Conservation (phyloP, 2,888 invertebrate genomes). For the Gari tellinella region DNA sequence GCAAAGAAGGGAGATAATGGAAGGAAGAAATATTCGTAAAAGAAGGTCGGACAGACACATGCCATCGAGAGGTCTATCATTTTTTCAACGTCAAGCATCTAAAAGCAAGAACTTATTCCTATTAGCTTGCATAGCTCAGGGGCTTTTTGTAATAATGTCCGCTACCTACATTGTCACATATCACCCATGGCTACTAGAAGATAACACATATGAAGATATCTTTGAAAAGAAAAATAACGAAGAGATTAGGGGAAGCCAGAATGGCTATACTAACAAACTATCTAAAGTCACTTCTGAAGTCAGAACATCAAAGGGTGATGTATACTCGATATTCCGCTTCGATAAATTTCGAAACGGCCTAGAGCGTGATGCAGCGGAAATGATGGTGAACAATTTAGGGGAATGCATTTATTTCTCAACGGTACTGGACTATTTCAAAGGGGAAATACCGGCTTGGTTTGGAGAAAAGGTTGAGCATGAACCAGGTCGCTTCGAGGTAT, state of each 20-base stretch:
- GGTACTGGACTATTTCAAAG: neutral
- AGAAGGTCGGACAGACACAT: no score
- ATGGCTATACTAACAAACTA: conserved; percentile 2
- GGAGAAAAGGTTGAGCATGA: conserved; percentile 12
- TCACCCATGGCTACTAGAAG: no score
- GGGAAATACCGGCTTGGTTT: conserved; percentile 18
- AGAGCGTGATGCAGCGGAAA: neutral
- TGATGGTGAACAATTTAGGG: neutral
- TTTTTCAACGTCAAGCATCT: no score
- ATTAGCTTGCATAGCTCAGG: no score
- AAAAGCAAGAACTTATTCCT: no score
- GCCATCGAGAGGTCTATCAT: no score
- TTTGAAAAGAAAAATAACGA: no score
- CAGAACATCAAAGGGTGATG: conserved; percentile 1
- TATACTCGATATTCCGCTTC: conserved; percentile 4
- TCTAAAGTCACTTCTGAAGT: neutral
- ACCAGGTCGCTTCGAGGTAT: conserved; percentile 32
- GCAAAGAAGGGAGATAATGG: no score
- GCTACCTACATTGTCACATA: no score
- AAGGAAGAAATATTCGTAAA: no score
- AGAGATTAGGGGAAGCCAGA: neutral
- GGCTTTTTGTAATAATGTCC: no score
- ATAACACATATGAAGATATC: no score
- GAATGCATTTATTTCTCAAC: conserved; percentile 6
- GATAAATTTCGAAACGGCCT: conserved; percentile 5